phyloP scores from a whole-genome alignment of 2,113 vertebrate genomes.

The Murina feae region DNA sequence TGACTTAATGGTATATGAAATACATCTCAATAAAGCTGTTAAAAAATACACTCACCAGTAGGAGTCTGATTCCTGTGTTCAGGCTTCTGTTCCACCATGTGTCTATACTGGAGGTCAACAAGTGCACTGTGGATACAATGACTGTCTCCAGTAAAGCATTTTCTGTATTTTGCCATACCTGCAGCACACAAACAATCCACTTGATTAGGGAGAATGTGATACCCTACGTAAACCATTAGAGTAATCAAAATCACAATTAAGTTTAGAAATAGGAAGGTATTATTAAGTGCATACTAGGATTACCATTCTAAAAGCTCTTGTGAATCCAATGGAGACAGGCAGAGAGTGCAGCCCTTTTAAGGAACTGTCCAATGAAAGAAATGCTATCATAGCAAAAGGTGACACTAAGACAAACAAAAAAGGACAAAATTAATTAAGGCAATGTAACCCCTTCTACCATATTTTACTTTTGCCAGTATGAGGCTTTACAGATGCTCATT shows the following conservation, averaged over 20 bases:
- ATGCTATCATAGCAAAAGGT: slow-evolving; percentile 94
- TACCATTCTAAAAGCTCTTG: slow-evolving; percentile 96
- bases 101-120: slow-evolving; percentile 78
- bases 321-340: slow-evolving; percentile 92
- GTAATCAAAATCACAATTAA: slow-evolving; percentile 30
- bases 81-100: slow-evolving; percentile 88
- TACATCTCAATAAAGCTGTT: neutral
- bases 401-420: slow-evolving; percentile 85
- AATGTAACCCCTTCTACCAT: neutral
- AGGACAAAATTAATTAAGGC: neutral
- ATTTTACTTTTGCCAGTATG: slow-evolving; percentile 35
- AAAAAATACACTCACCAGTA: slow-evolving; percentile 85
- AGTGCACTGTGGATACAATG: slow-evolving; percentile 84
- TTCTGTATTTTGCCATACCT: slow-evolving; percentile 98
- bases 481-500: neutral
- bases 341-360: slow-evolving; percentile 86
- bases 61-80: slow-evolving; percentile 90
- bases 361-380: slow-evolving; percentile 91
- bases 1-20: neutral
- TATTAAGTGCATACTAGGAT: slow-evolving; percentile 53
- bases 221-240: neutral
- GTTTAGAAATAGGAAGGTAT: slow-evolving; percentile 51
- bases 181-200: slow-evolving; percentile 20
- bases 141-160: slow-evolving; percentile 90
- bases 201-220: slow-evolving; percentile 8